phyloP scores from a whole-genome alignment of 2,888 invertebrate genomes.

The Sesamia inferens region DNA sequence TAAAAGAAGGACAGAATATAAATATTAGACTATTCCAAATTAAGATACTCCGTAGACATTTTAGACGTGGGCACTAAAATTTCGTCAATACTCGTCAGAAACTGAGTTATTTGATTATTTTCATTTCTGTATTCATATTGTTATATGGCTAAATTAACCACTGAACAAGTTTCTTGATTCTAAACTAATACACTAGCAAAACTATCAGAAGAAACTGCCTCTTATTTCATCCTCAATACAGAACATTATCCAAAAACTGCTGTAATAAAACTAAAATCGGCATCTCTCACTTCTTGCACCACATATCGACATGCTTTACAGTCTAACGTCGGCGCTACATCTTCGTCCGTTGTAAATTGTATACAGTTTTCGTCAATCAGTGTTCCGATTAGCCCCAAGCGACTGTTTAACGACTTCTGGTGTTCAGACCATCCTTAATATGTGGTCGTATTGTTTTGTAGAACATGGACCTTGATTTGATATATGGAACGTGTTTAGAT shows the following conservation, averaged over 20 bases:
- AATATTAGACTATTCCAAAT: no score
- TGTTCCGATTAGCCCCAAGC: constrained; percentile 65
- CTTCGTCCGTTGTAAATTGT: constrained; percentile 71
- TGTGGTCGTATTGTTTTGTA: constrained; percentile 54
- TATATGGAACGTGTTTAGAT: constrained; percentile 23
- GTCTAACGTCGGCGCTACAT: constrained; percentile 63
- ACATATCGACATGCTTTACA: constrained; percentile 65
- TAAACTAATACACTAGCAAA: no score
- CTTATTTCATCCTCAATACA: no score
- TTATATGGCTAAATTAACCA: no score
- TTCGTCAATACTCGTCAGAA: no score
- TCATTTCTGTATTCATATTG: no score
- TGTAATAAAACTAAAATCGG: constrained; percentile 21
- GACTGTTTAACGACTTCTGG: constrained; percentile 67
- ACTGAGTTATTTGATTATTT: no score
- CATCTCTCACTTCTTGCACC: constrained; percentile 20
- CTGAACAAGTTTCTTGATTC: no score
- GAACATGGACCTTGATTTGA: constrained; percentile 51
- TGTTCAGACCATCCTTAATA: constrained; percentile 58
- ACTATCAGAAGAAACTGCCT: no score
- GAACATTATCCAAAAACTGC: neutral
- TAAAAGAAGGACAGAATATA: no score
- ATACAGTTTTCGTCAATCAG: constrained; percentile 73
- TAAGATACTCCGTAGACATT: no score
- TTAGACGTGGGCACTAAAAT: no score